phyloP scores from a whole-genome alignment of 37 sponge, comb jelly and placozoan species.

The Trichoplax adhaerens region DNA sequence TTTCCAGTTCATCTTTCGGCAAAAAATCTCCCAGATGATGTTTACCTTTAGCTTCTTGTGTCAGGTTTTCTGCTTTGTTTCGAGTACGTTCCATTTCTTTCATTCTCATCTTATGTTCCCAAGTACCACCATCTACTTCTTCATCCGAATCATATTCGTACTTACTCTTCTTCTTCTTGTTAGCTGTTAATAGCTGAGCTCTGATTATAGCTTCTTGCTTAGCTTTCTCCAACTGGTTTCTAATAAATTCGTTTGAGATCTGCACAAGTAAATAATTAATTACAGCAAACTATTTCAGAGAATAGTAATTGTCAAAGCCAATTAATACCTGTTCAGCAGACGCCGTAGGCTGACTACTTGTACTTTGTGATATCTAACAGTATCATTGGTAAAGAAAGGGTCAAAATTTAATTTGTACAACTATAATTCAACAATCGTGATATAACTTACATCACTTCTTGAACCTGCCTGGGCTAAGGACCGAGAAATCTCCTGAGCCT shows the following conservation, averaged over 20 bases:
- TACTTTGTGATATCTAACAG: too few relatives aligned
- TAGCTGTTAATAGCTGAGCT: neutral
- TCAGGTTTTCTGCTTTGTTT: conserved; percentile 35
- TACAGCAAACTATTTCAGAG: neutral
- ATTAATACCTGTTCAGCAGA: neutral
- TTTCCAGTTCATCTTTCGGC: conserved; percentile 72
- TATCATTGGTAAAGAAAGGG: too few relatives aligned
- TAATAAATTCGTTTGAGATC: conserved; percentile 25
- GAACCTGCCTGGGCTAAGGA: too few relatives aligned
- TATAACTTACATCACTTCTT: too few relatives aligned
- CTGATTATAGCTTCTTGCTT: neutral
- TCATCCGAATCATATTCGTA: conserved; percentile 96
- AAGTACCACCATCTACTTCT: conserved; percentile 68
- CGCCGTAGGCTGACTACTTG: too few relatives aligned
- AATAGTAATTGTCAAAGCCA: neutral
- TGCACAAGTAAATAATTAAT: neutral
- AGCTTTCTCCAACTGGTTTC: conserved; percentile 26
- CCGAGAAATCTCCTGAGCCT: too few relatives aligned
- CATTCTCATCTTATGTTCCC: conserved; percentile 79
- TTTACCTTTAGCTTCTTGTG: conserved; percentile 53
- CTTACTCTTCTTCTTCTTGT: conserved; percentile 15
- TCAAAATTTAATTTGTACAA: too few relatives aligned
- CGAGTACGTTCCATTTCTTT: conserved; percentile 62
- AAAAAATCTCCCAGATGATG: conserved; percentile 92
- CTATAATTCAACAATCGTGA: too few relatives aligned